Evolutionary conservation across 2,888 invertebrate species (phyloP).

Genomic region (Tryphoninae sp.): DNA sequence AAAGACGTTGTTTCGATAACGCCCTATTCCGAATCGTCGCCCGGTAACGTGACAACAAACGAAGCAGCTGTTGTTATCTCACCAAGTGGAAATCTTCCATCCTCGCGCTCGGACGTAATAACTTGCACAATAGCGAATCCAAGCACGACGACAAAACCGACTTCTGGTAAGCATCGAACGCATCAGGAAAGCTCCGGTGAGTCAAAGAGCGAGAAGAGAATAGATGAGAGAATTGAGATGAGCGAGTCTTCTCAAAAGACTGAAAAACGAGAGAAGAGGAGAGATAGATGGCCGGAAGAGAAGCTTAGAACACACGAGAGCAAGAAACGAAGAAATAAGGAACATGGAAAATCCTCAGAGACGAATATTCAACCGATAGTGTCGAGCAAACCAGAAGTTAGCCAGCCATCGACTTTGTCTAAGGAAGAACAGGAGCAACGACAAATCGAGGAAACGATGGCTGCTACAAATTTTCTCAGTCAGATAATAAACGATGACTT

Average conservation of each 20-base stretch:
- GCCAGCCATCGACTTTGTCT: conserved; percentile 63
- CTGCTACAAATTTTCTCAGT: conserved; percentile 81
- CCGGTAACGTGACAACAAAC: conserved; percentile 16
- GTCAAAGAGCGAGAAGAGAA: neutral
- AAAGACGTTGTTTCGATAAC: conserved; percentile 78
- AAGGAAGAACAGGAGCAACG: conserved; percentile 78
- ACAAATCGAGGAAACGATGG: conserved; percentile 80
- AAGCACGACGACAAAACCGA: conserved; percentile 67
- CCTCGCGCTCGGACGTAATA: conserved; percentile 14
- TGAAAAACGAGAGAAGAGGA: conserved; percentile 71
- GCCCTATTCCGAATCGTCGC: conserved; percentile 72
- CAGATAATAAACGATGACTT: conserved; percentile 79
- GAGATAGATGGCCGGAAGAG: conserved; percentile 69
- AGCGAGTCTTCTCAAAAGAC: conserved; percentile 66
- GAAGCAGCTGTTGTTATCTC: conserved; percentile 33
- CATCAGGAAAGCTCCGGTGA: conserved; percentile 71
- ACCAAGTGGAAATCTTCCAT: conserved; percentile 5
- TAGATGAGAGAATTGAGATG: conserved; percentile 70
- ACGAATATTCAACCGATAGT: conserved; percentile 23
- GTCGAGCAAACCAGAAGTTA: conserved; percentile 34
- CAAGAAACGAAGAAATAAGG: conserved; percentile 72
- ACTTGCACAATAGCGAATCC: conserved; percentile 64
- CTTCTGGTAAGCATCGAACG: conserved; percentile 73
- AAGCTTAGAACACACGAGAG: conserved; percentile 74
- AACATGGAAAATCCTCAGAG: conserved; percentile 60